Conservation (phyloP, 2,797 vertebrate species). For the Hirundo rustica region DNA sequence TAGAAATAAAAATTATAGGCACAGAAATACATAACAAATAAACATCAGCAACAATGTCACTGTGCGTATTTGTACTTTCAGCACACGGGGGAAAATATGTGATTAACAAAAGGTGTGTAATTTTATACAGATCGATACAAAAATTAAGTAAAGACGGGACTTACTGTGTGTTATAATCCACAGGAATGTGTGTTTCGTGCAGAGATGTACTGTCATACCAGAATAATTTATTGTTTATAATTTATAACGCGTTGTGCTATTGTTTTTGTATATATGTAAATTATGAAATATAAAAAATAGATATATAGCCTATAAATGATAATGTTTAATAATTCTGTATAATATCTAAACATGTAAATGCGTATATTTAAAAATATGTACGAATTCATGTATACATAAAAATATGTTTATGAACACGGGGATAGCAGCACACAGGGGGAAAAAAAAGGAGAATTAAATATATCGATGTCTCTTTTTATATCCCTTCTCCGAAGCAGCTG, state of each 20-base stretch:
- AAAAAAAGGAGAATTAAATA: neutral
- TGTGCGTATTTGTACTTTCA: neutral
- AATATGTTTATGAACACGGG: accelerated
- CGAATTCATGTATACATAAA: neutral
- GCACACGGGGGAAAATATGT: accelerated
- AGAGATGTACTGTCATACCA: too few relatives aligned
- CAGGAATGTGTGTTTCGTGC: neutral
- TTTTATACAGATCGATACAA: neutral
- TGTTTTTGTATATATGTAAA: neutral
- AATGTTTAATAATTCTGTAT: neutral
- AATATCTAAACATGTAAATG: neutral
- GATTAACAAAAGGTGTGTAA: neutral
- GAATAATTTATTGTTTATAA: neutral
- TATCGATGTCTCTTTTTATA: neutral
- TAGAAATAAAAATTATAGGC: neutral
- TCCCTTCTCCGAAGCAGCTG: neutral
- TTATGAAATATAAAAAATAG: neutral
- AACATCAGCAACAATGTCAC: accelerated
- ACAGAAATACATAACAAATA: neutral
- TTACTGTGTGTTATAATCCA: neutral
- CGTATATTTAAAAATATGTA: accelerated
- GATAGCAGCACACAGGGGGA: neutral
- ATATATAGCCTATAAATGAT: accelerated
- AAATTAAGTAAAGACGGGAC: accelerated
- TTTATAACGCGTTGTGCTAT: neutral